Evolutionary conservation across 1,140 invertebrate species (phyloP).

Genomic region (Solenopsis invicta): DNA sequence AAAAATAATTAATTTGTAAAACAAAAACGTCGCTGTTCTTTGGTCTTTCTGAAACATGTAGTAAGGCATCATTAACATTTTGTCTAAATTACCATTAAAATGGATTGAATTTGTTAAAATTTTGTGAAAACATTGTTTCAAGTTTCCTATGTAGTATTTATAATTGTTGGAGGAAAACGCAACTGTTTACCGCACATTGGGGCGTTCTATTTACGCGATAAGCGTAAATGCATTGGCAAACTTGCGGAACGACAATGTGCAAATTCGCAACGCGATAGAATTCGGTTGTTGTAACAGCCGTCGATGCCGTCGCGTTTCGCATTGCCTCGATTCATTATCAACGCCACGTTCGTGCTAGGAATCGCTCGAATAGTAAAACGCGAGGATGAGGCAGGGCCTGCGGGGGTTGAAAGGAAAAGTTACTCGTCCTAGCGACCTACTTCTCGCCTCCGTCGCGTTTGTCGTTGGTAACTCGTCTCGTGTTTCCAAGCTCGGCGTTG

Average conservation of each 20-base stretch:
- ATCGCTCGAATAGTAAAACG: constrained; percentile 52
- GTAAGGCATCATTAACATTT: background rate
- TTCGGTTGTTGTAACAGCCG: constrained; percentile 32
- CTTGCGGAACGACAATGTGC: constrained; percentile 19
- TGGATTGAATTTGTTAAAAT: background rate
- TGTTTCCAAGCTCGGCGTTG: constrained; percentile 38
- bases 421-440: constrained; percentile 69
- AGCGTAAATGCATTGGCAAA: constrained; percentile 38
- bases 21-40: background rate
- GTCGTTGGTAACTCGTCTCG: constrained; percentile 39
- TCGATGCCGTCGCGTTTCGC: constrained; percentile 10
- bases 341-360: constrained; percentile 33
- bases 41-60: background rate
- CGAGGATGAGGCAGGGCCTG: constrained; percentile 25
- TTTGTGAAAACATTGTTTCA: background rate
- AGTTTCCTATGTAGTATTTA: background rate
- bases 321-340: constrained; percentile 50
- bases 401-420: constrained; percentile 73
- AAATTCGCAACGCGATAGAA: constrained; percentile 51
- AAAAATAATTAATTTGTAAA: background rate
- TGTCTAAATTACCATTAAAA: background rate
- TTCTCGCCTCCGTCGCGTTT: constrained; percentile 66
- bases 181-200: background rate
- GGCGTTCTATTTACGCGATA: constrained; percentile 44
- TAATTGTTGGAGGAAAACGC: background rate